phyloP scores from a whole-genome alignment of 2,113 vertebrate species.

The Vulpes lagopus region DNA sequence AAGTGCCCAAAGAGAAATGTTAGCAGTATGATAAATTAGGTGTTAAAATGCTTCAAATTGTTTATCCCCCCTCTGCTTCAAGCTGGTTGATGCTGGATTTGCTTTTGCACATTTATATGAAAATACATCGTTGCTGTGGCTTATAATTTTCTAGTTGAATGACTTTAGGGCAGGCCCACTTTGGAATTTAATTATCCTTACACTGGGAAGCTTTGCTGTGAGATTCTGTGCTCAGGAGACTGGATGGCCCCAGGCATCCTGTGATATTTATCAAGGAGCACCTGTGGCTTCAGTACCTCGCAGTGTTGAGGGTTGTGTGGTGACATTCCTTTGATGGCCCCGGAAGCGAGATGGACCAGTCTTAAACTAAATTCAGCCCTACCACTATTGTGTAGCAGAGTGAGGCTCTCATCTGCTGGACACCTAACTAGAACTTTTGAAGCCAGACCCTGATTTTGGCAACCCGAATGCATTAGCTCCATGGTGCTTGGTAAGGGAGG shows the following conservation, averaged over 20 bases:
- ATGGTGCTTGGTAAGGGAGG: neutral
- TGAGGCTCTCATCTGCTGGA: neutral
- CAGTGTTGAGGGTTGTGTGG: neutral
- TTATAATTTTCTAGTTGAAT: constrained; percentile 75
- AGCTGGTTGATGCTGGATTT: constrained; percentile 67
- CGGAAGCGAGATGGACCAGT: neutral
- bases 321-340: neutral
- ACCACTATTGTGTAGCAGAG: neutral
- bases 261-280: neutral
- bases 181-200: constrained; percentile 42
- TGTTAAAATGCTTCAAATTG: constrained; percentile 21
- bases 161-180: constrained; percentile 23
- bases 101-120: constrained; percentile 71
- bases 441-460: neutral
- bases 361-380: neutral
- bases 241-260: neutral
- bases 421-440: neutral
- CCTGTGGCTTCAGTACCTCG: fast-evolving
- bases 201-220: neutral
- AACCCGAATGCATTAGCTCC: neutral
- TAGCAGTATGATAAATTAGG: constrained; percentile 75
- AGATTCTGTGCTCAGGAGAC: neutral
- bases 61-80: constrained; percentile 62
- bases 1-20: constrained; percentile 34
- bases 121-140: constrained; percentile 74